phyloP scores from a whole-genome alignment of 2,113 vertebrate genomes.

The Rhipidura dahli region DNA sequence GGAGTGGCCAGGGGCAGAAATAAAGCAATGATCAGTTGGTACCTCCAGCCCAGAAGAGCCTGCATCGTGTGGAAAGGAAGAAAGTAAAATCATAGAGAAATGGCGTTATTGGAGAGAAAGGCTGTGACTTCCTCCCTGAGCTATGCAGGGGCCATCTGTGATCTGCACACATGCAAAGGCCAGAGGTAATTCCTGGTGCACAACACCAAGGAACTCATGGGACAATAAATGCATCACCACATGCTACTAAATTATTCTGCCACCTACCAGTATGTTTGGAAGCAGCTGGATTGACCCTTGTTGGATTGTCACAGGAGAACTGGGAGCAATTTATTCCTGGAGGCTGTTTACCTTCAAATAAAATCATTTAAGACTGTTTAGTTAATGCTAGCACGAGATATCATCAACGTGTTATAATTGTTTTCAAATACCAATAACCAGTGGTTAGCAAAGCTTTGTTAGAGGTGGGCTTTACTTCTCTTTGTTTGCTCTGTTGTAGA shows the following conservation, averaged over 20 bases:
- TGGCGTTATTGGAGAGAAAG: neutral
- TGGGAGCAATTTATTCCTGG: neutral
- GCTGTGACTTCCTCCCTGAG: neutral
- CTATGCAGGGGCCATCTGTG: neutral
- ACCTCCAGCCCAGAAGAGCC: neutral
- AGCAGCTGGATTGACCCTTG: neutral
- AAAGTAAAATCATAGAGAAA: neutral
- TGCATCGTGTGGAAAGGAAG: neutral
- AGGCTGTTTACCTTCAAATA: neutral
- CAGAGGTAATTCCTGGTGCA: neutral
- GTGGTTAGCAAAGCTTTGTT: neutral
- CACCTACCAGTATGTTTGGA: neutral
- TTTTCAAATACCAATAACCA: neutral
- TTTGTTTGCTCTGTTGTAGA: neutral
- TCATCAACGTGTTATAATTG: neutral
- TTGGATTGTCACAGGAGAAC: neutral
- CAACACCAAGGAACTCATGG: neutral
- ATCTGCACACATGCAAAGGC: neutral
- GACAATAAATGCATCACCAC: neutral
- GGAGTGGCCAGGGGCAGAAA: neutral
- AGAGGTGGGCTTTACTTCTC: neutral
- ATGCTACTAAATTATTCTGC: fast-evolving
- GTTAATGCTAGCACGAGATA: neutral
- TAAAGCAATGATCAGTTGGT: neutral
- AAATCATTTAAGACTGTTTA: neutral